Base-by-base conservation (phyloP, 2,113 vertebrate species). In the Fregata magnificens region DNA sequence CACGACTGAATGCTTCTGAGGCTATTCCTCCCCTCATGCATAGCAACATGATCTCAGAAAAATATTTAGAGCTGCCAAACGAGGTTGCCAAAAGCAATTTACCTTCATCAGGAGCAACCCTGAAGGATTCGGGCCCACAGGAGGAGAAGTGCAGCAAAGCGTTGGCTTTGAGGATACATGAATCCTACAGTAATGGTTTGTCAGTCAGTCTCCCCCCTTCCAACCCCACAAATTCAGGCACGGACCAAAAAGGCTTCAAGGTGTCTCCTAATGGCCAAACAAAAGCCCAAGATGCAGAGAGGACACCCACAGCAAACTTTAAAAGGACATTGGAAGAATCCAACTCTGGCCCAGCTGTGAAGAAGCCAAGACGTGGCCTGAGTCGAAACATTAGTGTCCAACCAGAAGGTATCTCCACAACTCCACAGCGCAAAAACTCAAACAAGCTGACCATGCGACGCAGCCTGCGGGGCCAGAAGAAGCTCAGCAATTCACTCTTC, bases 271-370 rank as follows among this genome's bases (percentile, higher is more conserved):
- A 70, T 14, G 96, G 98, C 42, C 97, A 84, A 7, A 92, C 90
- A 32, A 98, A 98, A 97, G 97, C 97, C 62, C 98, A 97, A 76
- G 98, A 98, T 13, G 95, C 97, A 22, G 98, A 98, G 98, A 92
- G 96, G 97, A 94, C 97, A 53, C 97, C 97, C 12, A 70, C 97
- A 20, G 97, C 88, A 10, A 98, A 59, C 90, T 99, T 98, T 93
- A 99, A 99, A 97, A 98, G 97, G 98, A 99, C 98, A 56, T 45
- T 97, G 90, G 96, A 98, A 87, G 99, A 99, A 80, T 98, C 98
- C 63, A 98, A 98, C 66, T 98, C 97, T 28, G 97, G 97, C 67
- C 98, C 98, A 24, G 94, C 96, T 26, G 2, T 98, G 95, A 98
- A 98, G 98, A 99, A 98, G 82, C 97, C 97, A 1, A 98, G 97